phyloP scores from a whole-genome alignment of 2,113 vertebrate genomes.

The Pluvianellus socialis region DNA sequence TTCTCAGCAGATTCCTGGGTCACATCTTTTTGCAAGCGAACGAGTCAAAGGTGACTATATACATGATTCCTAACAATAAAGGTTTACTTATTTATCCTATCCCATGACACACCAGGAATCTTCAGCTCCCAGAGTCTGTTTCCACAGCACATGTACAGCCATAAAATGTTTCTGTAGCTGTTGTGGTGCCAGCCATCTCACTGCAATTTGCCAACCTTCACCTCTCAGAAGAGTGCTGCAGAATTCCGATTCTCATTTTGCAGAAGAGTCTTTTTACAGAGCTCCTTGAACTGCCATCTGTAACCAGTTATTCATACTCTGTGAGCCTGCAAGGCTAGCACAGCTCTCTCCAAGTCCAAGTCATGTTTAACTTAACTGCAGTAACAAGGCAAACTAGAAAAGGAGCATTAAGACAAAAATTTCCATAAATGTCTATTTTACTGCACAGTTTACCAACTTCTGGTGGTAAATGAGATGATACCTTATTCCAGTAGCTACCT shows the following conservation, averaged over 20 bases:
- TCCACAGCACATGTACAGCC: background rate
- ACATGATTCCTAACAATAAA: background rate
- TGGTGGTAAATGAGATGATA: background rate
- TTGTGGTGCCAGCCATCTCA: background rate
- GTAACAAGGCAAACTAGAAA: background rate
- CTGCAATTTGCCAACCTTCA: background rate
- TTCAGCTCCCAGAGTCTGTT: background rate
- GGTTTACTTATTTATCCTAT: background rate
- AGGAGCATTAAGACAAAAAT: background rate
- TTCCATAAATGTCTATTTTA: background rate
- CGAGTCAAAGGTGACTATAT: background rate
- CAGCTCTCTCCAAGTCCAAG: background rate
- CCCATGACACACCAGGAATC: background rate
- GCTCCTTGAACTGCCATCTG: background rate
- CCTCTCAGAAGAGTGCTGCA: background rate
- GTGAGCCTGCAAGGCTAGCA: background rate
- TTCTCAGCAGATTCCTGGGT: background rate
- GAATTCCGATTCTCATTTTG: background rate
- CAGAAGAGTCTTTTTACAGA: background rate
- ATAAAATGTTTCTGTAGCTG: background rate
- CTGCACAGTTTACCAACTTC: background rate
- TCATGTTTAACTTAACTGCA: background rate
- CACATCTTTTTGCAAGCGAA: background rate
- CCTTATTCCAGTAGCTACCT: background rate
- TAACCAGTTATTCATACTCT: accelerated